Percentiles rank a stretch among this genome's conserved stretches.
These are phyloP conservation scores for Hafferia zeledoni DNA, from an alignment of 2,797 vertebrate species.

Conservation along the genomic window DNA sequence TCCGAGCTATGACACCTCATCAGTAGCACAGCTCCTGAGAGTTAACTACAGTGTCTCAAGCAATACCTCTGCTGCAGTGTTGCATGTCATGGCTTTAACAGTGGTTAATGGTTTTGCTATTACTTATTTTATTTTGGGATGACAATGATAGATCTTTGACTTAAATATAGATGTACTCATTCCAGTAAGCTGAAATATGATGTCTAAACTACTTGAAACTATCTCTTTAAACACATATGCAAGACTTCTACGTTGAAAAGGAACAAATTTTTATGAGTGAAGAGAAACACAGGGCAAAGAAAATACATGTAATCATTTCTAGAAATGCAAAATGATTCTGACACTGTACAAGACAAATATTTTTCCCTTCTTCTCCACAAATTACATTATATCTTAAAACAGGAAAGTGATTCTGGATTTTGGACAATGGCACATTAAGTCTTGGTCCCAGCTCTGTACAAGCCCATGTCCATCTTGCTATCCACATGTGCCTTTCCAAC, in stretches of 20 bases:
- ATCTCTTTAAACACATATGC: not conserved
- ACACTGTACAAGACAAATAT: not conserved
- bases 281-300: not conserved
- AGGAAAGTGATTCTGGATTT: not conserved
- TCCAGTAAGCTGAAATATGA: not conserved
- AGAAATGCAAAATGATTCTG: not conserved
- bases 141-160: conserved; percentile 47
- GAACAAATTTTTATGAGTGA: not conserved
- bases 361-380: not conserved
- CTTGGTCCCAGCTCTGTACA: not conserved
- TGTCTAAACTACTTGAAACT: not conserved
- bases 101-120: conserved; percentile 34
- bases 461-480: not conserved
- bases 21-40: not conserved
- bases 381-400: not conserved
- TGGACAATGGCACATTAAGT: not conserved
- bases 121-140: conserved; percentile 58
- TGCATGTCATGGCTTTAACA: not conserved
- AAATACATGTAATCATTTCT: not conserved
- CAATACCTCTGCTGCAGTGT: not conserved
- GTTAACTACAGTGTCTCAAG: not conserved
- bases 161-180: conserved; percentile 52
- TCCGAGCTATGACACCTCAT: not conserved
- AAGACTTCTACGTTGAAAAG: not conserved
- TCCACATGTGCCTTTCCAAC: not conserved